A percentile compares a stretch with the other conserved stretches of the same genome.
Conservation (phyloP, 2,888 invertebrate species). For the Agrotis segetum region DNA sequence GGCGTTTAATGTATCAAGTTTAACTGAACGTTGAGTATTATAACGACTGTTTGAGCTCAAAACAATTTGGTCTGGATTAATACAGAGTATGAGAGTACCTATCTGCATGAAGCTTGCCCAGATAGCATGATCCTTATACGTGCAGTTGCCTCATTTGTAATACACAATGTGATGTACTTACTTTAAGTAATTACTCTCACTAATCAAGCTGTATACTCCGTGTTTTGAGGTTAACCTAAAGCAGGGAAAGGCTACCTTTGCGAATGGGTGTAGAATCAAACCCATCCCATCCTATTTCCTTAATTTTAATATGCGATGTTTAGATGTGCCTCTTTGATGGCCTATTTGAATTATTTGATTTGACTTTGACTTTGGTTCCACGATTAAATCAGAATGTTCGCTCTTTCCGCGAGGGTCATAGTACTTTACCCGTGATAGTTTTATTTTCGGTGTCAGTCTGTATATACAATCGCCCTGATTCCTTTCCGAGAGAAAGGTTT, state of each 20-base stretch:
- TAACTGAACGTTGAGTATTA: background rate
- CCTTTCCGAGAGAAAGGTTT: slow-evolving; percentile 46
- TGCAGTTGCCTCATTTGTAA: slow-evolving; percentile 20
- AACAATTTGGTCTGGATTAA: background rate
- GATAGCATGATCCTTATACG: background rate
- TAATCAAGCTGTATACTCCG: slow-evolving; percentile 19
- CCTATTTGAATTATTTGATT: too few species aligned
- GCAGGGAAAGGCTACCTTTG: slow-evolving; percentile 1
- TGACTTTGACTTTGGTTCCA: too few species aligned
- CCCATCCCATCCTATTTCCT: too few species aligned
- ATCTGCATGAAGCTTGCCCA: background rate
- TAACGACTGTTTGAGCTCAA: background rate
- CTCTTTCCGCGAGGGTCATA: slow-evolving; percentile 45
- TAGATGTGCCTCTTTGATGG: too few species aligned
- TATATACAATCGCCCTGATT: slow-evolving; percentile 53
- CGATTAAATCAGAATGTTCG: slow-evolving; percentile 35
- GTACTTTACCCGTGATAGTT: slow-evolving; percentile 51
- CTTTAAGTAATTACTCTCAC: slow-evolving; percentile 37
- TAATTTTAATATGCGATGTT: too few species aligned
- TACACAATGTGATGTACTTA: slow-evolving; percentile 15
- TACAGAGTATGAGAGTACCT: background rate
- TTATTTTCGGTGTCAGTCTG: slow-evolving; percentile 55
- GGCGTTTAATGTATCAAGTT: slow-evolving; percentile 33
- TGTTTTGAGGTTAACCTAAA: slow-evolving; percentile 20
- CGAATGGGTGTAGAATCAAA: too few species aligned